phyloP scores from a whole-genome alignment of 2,113 vertebrate genomes.

The Morphnarchus princeps region DNA sequence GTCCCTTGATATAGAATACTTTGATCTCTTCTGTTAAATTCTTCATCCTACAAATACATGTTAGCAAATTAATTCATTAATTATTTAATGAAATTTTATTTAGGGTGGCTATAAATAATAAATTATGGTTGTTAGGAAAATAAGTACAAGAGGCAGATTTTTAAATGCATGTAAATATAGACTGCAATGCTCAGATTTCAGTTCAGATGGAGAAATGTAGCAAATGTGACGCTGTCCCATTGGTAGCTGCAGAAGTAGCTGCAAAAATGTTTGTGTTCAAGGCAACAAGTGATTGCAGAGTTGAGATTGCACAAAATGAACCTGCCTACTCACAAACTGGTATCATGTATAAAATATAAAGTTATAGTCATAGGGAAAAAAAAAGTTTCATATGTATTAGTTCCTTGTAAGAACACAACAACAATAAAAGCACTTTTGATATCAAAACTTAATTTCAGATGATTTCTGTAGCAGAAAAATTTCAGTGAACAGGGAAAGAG shows the following conservation, averaged over 20 bases:
- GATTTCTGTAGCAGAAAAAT: neutral
- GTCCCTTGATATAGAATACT: neutral
- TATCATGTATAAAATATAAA: neutral
- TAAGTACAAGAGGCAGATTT: neutral
- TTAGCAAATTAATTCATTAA: neutral
- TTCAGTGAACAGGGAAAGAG: neutral
- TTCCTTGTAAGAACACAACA: neutral
- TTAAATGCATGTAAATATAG: neutral
- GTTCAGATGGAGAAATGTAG: neutral
- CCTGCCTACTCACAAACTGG: neutral
- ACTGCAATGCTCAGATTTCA: neutral
- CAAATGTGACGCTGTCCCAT: neutral
- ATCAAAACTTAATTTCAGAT: neutral
- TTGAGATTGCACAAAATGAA: neutral
- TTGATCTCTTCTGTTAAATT: neutral
- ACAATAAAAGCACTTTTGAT: neutral
- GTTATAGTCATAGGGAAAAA: neutral
- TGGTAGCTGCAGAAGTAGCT: neutral
- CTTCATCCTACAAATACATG: neutral
- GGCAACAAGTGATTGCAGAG: neutral
- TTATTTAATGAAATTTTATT: neutral
- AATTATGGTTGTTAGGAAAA: neutral
- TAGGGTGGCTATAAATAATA: neutral
- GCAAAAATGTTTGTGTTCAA: neutral
- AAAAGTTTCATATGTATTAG: neutral